These are phyloP conservation scores for Amazona vittata DNA, from an alignment of 2,113 vertebrate genomes.

Conservation along the genomic window DNA sequence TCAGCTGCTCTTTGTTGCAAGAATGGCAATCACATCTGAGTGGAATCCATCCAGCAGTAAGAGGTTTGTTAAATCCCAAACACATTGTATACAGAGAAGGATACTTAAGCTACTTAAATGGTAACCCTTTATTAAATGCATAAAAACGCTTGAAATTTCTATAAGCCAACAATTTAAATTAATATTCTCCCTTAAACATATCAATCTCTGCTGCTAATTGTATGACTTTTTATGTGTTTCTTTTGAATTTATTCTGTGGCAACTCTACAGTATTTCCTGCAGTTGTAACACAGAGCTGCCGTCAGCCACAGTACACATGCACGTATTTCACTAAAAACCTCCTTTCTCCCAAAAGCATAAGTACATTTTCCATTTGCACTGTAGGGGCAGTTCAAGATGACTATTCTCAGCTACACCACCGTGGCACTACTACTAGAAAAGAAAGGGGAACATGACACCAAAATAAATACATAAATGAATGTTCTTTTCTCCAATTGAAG, in stretches of 20 bases:
- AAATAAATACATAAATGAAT: not conserved
- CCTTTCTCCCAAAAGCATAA: not conserved
- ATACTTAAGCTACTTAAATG: conserved; percentile 18
- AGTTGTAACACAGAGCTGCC: not conserved
- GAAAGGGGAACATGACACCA: not conserved
- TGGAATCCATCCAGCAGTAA: conserved; percentile 1
- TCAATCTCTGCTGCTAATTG: not conserved
- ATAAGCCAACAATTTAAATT: conserved; percentile 15
- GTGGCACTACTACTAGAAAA: not conserved
- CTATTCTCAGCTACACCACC: not conserved
- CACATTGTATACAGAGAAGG: not conserved
- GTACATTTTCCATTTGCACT: not conserved
- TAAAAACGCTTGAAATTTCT: conserved; percentile 35
- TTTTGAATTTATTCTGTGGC: not conserved
- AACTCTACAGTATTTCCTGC: not conserved
- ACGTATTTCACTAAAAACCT: not conserved
- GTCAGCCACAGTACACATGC: not conserved
- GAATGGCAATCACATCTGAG: not conserved
- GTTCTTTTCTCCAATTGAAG: not conserved
- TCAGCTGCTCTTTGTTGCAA: not conserved
- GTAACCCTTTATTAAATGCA: conserved; percentile 18
- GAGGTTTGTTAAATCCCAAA: conserved; percentile 37
- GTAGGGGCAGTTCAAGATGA: not conserved
- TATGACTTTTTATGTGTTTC: not conserved
- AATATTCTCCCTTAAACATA: not conserved